Evolutionary conservation across 2,797 vertebrate species (phyloP).

Genomic region (Calcarius lapponicus): DNA sequence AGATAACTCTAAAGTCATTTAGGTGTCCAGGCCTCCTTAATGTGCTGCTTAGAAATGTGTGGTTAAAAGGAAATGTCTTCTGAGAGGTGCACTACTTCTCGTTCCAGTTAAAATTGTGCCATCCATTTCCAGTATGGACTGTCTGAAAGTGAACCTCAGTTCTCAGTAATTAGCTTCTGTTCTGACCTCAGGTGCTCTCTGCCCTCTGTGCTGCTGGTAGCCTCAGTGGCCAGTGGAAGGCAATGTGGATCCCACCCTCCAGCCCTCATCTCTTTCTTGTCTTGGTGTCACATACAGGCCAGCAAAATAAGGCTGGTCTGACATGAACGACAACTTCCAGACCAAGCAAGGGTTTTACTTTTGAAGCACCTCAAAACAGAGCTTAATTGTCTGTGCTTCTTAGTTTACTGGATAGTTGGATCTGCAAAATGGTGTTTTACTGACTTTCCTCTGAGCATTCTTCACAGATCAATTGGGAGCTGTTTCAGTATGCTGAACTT

Average conservation of each 20-base stretch:
- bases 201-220: not conserved
- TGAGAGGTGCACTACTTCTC: not conserved
- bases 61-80: not conserved
- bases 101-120: not conserved
- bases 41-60: not conserved
- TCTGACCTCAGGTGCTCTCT: not conserved
- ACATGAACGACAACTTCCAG: not conserved
- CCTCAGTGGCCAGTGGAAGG: not conserved
- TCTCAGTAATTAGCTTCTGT: not conserved
- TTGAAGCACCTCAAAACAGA: not conserved
- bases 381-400: not conserved
- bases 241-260: not conserved
- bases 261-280: not conserved
- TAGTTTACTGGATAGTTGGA: not conserved
- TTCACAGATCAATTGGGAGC: not conserved
- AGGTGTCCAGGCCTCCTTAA: not conserved
- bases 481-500: not conserved
- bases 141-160: not conserved
- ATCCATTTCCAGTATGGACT: not conserved
- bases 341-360: rapidly evolving
- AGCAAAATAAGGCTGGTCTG: not conserved
- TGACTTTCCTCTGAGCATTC: not conserved
- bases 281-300: not conserved
- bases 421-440: not conserved
- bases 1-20: not conserved